Percentiles rank a stretch among this genome's conserved stretches.
phyloP scores from a whole-genome alignment of 2,113 vertebrate genomes.

The Lutjanus erythropterus region DNA sequence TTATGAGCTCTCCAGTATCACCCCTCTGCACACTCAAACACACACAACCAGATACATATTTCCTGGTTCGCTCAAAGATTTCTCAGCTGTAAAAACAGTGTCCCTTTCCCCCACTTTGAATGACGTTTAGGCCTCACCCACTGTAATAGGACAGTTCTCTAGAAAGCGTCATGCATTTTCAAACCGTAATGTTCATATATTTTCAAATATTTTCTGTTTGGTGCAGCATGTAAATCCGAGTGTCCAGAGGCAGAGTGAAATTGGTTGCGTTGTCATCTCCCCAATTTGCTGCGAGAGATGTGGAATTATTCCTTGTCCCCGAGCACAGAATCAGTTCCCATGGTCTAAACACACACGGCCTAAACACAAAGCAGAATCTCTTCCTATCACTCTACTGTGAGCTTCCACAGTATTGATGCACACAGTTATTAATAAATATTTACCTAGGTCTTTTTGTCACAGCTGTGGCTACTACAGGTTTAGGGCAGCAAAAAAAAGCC shows the following conservation, averaged over 20 bases:
- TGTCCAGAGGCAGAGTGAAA: slow-evolving; percentile 49
- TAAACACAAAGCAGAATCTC: slow-evolving; percentile 1
- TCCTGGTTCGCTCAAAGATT: background rate
- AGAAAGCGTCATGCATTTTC: slow-evolving; percentile 19
- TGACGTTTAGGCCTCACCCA: background rate
- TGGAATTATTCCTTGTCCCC: slow-evolving; percentile 45
- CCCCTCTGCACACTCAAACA: background rate
- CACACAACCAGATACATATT: background rate
- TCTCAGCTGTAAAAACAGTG: background rate
- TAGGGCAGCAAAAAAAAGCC: background rate
- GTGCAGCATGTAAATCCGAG: slow-evolving; percentile 38
- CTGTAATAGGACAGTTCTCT: background rate
- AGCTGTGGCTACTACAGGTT: background rate
- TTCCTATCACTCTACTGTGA: background rate
- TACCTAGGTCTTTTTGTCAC: background rate
- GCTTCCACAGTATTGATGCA: slow-evolving; percentile 1
- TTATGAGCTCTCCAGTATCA: slow-evolving; percentile 20
- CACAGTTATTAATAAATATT: background rate
- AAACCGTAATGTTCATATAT: slow-evolving; percentile 24
- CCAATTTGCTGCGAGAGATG: slow-evolving; percentile 50
- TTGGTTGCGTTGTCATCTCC: slow-evolving; percentile 56
- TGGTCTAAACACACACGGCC: slow-evolving; percentile 25
- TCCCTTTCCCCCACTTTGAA: background rate
- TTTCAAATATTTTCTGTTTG: slow-evolving; percentile 40
- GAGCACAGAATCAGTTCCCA: slow-evolving; percentile 22